A percentile compares a stretch with the other conserved stretches of the same genome.
phyloP scores from a whole-genome alignment of 1,140 invertebrate species.

The Manduca sexta region DNA sequence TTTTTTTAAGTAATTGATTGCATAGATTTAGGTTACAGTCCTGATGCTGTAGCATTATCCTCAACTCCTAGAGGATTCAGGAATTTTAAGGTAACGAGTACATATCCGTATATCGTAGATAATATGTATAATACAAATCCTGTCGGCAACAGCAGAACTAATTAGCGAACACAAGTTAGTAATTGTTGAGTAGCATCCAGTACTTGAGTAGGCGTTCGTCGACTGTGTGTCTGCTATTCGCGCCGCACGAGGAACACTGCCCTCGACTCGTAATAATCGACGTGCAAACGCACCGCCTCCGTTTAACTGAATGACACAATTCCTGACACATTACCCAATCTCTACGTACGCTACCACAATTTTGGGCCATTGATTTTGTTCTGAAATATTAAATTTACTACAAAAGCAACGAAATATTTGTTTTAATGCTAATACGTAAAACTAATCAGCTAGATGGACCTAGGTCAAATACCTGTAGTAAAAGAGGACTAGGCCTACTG shows the following conservation, averaged over 20 bases:
- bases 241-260: constrained; percentile 41
- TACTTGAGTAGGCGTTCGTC: constrained; percentile 33
- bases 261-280: constrained; percentile 48
- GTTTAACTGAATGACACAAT: constrained; percentile 63
- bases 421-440: no score
- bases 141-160: no score
- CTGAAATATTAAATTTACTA: background rate
- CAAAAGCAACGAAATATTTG: no score
- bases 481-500: constrained; percentile 65
- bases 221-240: constrained; percentile 40
- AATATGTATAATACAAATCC: background rate
- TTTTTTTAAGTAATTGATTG: no score
- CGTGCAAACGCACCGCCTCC: constrained; percentile 56
- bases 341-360: constrained; percentile 42
- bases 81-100: no score
- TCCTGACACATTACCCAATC: constrained; percentile 63
- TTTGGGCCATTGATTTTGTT: constrained; percentile 20
- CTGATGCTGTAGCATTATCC: no score
- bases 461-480: no score
- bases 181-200: background rate
- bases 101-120: no score
- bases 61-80: no score
- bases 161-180: no score
- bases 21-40: no score
- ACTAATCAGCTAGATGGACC: no score